Percentiles rank a stretch among this genome's conserved stretches.
phyloP scores from a whole-genome alignment of 1,140 invertebrate species.

The Thaumatotibia leucotreta region DNA sequence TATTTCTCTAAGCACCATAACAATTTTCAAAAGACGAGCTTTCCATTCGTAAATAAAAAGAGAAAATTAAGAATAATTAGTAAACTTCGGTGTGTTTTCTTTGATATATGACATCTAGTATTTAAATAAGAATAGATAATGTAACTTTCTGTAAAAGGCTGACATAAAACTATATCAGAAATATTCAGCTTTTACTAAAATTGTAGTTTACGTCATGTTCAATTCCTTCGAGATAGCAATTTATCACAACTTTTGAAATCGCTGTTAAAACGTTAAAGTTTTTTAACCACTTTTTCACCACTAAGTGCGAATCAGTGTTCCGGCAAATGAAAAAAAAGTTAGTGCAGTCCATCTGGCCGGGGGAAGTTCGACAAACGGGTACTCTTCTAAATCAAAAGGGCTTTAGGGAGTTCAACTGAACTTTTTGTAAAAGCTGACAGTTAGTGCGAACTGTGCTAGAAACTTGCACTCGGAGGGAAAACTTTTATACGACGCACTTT shows the following conservation, averaged over 20 bases:
- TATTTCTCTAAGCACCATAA: too few species aligned
- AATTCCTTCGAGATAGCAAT: not conserved
- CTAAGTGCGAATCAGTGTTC: slow-evolving; percentile 8
- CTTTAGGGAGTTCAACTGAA: not conserved
- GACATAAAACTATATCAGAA: too few species aligned
- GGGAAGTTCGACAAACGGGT: not conserved
- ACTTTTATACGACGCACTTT: not conserved
- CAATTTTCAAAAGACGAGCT: too few species aligned
- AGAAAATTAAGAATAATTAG: too few species aligned
- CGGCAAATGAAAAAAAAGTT: not conserved
- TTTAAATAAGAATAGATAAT: too few species aligned
- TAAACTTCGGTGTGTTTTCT: too few species aligned
- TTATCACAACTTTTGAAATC: not conserved
- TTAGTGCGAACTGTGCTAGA: not conserved
- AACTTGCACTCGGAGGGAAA: not conserved
- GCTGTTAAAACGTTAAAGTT: not conserved
- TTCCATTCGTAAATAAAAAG: too few species aligned
- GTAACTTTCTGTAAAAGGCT: too few species aligned
- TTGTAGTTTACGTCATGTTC: not conserved
- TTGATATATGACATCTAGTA: too few species aligned
- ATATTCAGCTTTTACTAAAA: too few species aligned
- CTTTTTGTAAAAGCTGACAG: not conserved
- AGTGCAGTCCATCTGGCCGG: not conserved
- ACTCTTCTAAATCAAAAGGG: not conserved
- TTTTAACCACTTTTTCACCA: slow-evolving; percentile 6